Conservation (phyloP, 1,140 invertebrate genomes). For the Trichonephila clavata region DNA sequence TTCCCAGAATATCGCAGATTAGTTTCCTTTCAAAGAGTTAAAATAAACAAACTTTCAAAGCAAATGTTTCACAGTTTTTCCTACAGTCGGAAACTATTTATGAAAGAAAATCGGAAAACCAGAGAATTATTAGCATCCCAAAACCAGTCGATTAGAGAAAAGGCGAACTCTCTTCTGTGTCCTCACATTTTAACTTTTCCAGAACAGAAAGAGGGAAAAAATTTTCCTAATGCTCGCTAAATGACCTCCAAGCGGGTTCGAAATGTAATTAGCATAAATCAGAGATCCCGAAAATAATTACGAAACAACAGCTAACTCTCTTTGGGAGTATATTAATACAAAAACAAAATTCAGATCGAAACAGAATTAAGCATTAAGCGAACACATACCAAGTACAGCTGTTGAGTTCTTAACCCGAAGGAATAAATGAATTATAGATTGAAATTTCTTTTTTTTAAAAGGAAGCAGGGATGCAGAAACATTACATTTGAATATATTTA, state of each 20-base stretch:
- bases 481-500: slow-evolving; percentile 31
- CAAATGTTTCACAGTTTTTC: not conserved
- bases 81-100: not conserved
- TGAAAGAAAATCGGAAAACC: not conserved
- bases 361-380: slow-evolving; percentile 9
- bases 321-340: not conserved
- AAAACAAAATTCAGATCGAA: slow-evolving; percentile 10
- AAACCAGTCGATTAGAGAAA: slow-evolving; percentile 23
- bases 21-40: not conserved
- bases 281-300: slow-evolving; percentile 40
- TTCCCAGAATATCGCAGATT: not conserved
- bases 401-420: slow-evolving; percentile 22
- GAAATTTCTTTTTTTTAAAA: not conserved
- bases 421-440: slow-evolving; percentile 30
- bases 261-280: slow-evolving; percentile 67
- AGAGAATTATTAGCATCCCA: not conserved
- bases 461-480: not conserved
- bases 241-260: slow-evolving; percentile 36
- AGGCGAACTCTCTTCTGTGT: not conserved
- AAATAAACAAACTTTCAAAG: not conserved
- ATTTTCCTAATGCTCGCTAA: slow-evolving; percentile 49
- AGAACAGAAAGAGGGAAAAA: not conserved
- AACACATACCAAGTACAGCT: not conserved
- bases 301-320: not conserved
- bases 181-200: slow-evolving; percentile 15